Evolutionary conservation across 37 sponge, comb jelly and placozoan genomes (phyloP), one percentile per base, ranked within the genome.

Genomic region (Hormiphora californensis): DNA sequence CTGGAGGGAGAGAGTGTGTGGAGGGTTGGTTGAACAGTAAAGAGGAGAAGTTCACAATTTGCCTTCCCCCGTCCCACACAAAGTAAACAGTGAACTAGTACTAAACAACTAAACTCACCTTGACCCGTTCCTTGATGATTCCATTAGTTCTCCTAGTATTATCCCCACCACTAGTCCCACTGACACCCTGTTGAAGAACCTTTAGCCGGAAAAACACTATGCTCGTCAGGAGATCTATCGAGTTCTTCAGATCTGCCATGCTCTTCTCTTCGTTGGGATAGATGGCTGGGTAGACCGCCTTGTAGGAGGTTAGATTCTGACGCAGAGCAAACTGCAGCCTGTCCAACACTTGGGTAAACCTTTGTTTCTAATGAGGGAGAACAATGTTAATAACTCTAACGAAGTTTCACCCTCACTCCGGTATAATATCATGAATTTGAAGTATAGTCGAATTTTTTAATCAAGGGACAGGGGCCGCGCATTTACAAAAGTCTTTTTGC

Each of bases 71-170:
- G n/a, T n/a, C n/a, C n/a, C n/a, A n/a, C n/a, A n/a, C n/a, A n/a
- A n/a, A n/a, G n/a, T n/a, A n/a, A n/a, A n/a, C 15, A 49, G 9
- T 49, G 9, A 17, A 9, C 15, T 49, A 15, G 9, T 49, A 49
- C 53, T 17, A 15, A 15, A 49, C 9, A 9, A 57, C 19, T n/a
- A 30, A 57, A 57, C 34, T 35, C 4, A 73, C 81, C 81, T 73
- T 40, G 81, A 73, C 81, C 25, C 81, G 40, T 43, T 73, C 81
- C 46, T 73, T 73, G 81, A 73, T 73, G 81, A 73, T 73, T 22
- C 40, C 38, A 30, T 73, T 73, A 28, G 81, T 32, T 5, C 81
- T 21, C 8, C 81, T 27, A 12, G 35, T 73, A 46, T 73, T 73
- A 1, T 46, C 81, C 1, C 36, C 81, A 7, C 67, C 67, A 19